Conservation (phyloP, 2,797 vertebrate genomes). For the Hozukius guyotensis region DNA sequence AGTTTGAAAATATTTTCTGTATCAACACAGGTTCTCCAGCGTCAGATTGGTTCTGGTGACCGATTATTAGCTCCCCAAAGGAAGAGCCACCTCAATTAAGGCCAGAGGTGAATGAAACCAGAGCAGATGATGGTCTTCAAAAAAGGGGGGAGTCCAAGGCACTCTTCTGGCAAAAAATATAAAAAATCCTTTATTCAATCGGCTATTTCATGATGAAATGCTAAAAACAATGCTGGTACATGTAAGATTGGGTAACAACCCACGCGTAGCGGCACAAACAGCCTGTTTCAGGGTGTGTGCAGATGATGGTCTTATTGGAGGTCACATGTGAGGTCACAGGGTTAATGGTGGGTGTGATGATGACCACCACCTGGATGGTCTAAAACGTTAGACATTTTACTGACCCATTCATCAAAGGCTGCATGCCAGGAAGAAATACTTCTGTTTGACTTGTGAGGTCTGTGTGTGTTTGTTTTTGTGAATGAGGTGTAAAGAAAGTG, state of each 20-base stretch:
- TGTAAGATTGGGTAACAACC: too few relatives aligned
- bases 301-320: slow-evolving; percentile 15
- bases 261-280: too few relatives aligned
- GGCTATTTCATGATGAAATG: too few relatives aligned
- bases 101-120: slow-evolving; percentile 50
- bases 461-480: slow-evolving; percentile 1
- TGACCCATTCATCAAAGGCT: slow-evolving; percentile 20
- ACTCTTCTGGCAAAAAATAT: too few relatives aligned
- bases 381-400: slow-evolving; percentile 25
- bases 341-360: slow-evolving; percentile 59
- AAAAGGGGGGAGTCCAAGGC: too few relatives aligned
- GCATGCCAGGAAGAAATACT: neutral
- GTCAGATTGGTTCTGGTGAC: slow-evolving; percentile 15
- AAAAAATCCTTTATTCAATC: too few relatives aligned
- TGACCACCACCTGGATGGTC: slow-evolving; percentile 63
- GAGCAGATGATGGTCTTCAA: slow-evolving; percentile 5
- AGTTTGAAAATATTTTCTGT: slow-evolving; percentile 35
- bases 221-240: too few relatives aligned
- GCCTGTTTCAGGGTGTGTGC: neutral
- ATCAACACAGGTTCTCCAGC: slow-evolving; percentile 7
- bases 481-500: slow-evolving; percentile 14
- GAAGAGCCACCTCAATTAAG: neutral
- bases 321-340: slow-evolving; percentile 58
- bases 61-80: slow-evolving; percentile 28
- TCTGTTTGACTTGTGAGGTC: slow-evolving; percentile 35